Percentiles rank a stretch among this genome's conserved stretches.
Evolutionary conservation across 2,888 invertebrate genomes (phyloP).

Genomic region (Idaea aversata): DNA sequence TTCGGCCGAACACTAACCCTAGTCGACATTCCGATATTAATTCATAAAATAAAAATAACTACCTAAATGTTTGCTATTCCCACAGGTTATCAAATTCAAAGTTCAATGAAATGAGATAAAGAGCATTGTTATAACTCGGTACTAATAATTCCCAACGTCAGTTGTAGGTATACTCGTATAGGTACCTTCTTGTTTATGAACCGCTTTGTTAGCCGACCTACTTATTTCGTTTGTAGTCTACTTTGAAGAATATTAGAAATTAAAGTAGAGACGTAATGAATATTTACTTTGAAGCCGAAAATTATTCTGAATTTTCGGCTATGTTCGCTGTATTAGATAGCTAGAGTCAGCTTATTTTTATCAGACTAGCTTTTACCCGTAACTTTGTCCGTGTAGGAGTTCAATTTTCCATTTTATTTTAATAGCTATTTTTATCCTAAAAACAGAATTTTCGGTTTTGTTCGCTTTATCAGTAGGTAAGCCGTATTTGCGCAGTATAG

Average conservation of each 20-base stretch:
- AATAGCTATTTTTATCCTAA: too few species aligned
- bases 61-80: constrained; percentile 60
- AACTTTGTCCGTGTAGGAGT: too few species aligned
- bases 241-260: constrained; percentile 22
- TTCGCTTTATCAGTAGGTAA: too few species aligned
- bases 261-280: constrained; percentile 30
- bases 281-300: too few species aligned
- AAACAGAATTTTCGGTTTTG: too few species aligned
- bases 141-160: constrained; percentile 29
- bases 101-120: constrained; percentile 66
- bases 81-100: constrained; percentile 71
- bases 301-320: too few species aligned
- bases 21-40: background rate
- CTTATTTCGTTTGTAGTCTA: constrained; percentile 25
- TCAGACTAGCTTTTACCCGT: too few species aligned
- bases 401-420: too few species aligned
- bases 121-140: constrained; percentile 52
- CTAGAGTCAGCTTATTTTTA: too few species aligned
- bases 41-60: constrained; percentile 47
- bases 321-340: too few species aligned
- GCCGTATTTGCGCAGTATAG: too few species aligned
- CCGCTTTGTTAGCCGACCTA: constrained; percentile 56
- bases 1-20: background rate
- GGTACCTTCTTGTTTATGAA: constrained; percentile 43
- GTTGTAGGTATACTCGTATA: constrained; percentile 44